phyloP scores from a whole-genome alignment of 1,140 invertebrate genomes.

The Drosophila truncata region DNA sequence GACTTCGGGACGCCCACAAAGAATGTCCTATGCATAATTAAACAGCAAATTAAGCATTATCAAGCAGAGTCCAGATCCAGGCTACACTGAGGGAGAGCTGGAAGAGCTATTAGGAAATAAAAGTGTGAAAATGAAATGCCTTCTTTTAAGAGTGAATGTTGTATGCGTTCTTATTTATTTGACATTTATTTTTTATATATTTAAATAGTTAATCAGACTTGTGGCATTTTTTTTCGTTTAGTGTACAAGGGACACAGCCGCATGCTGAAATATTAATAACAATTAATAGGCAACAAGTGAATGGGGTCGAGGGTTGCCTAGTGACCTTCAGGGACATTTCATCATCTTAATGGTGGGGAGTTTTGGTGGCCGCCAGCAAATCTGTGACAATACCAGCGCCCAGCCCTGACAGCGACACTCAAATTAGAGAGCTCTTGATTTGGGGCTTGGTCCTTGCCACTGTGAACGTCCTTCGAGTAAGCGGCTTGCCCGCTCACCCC shows the following conservation, averaged over 20 bases:
- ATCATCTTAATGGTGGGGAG: constrained; percentile 68
- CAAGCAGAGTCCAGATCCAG: constrained; percentile 20
- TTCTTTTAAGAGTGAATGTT: neutral
- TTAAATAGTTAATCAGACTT: neutral
- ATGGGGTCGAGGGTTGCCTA: constrained; percentile 21
- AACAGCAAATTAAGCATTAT: constrained; percentile 78
- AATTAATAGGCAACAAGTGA: constrained; percentile 79
- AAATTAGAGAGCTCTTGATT: constrained; percentile 41
- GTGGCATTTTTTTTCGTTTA: neutral
- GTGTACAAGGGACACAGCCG: constrained; percentile 14
- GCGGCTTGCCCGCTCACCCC: constrained; percentile 3
- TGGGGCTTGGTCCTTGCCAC: neutral
- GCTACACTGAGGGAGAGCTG: constrained; percentile 7
- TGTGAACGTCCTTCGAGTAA: constrained; percentile 28
- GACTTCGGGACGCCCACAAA: constrained; percentile 42
- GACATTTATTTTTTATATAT: neutral
- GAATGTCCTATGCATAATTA: constrained; percentile 75
- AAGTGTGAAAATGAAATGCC: neutral
- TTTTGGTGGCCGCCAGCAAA: constrained; percentile 11
- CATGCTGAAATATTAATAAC: constrained; percentile 71
- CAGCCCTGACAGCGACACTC: constrained; percentile 54
- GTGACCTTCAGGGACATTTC: constrained; percentile 69
- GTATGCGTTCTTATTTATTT: neutral
- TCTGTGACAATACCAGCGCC: constrained; percentile 48
- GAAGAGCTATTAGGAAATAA: no score